phyloP scores from a whole-genome alignment of 2,113 vertebrate genomes.

The Arenaria interpres region DNA sequence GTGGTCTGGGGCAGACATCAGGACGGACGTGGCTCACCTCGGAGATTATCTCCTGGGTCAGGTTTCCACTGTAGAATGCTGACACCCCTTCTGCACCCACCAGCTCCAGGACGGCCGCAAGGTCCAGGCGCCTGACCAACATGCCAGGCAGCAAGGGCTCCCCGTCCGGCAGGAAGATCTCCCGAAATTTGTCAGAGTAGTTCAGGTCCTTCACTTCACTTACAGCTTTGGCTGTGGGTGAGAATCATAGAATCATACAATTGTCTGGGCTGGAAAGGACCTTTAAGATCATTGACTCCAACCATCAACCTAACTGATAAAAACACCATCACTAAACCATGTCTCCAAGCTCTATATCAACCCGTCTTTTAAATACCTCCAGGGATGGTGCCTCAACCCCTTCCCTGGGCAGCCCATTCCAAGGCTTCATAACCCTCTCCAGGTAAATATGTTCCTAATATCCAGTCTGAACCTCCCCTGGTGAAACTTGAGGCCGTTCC shows the following conservation, averaged over 20 bases:
- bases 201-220: conserved; percentile 82
- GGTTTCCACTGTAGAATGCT: conserved; percentile 88
- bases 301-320: too few species aligned
- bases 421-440: too few species aligned
- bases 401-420: too few species aligned
- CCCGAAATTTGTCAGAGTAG: conserved; percentile 81
- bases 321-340: too few species aligned
- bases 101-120: conserved; percentile 83
- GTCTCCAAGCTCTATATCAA: too few species aligned
- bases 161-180: conserved; percentile 83
- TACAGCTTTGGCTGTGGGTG: conserved; percentile 82
- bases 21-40: conserved; percentile 76
- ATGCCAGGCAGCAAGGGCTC: conserved; percentile 81
- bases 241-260: background rate
- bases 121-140: conserved; percentile 82
- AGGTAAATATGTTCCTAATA: too few species aligned
- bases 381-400: too few species aligned
- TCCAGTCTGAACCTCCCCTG: too few species aligned
- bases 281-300: too few species aligned
- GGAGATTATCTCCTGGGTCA: conserved; percentile 88
- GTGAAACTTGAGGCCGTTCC: too few species aligned
- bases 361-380: too few species aligned
- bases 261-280: too few species aligned
- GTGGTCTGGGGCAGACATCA: background rate
- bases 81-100: conserved; percentile 82